Conservation (phyloP, 2,888 invertebrate species). For the Terebella lapidaria region DNA sequence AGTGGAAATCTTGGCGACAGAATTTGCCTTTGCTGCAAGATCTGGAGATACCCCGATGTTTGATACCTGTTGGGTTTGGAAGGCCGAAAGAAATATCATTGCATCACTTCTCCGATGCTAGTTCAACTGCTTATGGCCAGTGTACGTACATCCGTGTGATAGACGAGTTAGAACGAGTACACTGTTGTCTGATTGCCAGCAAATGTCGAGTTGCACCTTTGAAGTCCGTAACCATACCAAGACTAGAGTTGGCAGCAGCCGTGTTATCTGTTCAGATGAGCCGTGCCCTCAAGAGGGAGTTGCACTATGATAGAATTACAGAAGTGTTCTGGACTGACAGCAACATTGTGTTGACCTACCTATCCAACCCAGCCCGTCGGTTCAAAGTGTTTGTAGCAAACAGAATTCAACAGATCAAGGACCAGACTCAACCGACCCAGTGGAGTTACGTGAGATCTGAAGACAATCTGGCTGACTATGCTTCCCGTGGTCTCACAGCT, state of each 20-base stretch:
- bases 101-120: slow-evolving; percentile 19
- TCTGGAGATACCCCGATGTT: not conserved
- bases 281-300: slow-evolving; percentile 9
- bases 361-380: slow-evolving; percentile 16
- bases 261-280: slow-evolving; percentile 10
- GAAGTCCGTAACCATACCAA: slow-evolving; percentile 10
- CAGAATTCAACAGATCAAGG: slow-evolving; percentile 27
- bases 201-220: slow-evolving; percentile 16
- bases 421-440: slow-evolving; percentile 13
- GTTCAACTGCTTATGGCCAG: slow-evolving; percentile 13
- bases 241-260: slow-evolving; percentile 15
- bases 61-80: not conserved
- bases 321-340: slow-evolving; percentile 20
- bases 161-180: slow-evolving; percentile 4
- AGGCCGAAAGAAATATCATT: not conserved
- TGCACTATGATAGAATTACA: slow-evolving; percentile 2
- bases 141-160: slow-evolving; percentile 9
- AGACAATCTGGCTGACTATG: slow-evolving; percentile 38
- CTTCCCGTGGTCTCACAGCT: slow-evolving; percentile 23
- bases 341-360: slow-evolving; percentile 15
- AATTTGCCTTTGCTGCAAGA: not conserved
- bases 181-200: slow-evolving; percentile 10
- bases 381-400: slow-evolving; percentile 34
- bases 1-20: not conserved
- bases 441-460: slow-evolving; percentile 31